phyloP scores from a whole-genome alignment of 2,888 invertebrate genomes.

The Drosophila subsilvestris region DNA sequence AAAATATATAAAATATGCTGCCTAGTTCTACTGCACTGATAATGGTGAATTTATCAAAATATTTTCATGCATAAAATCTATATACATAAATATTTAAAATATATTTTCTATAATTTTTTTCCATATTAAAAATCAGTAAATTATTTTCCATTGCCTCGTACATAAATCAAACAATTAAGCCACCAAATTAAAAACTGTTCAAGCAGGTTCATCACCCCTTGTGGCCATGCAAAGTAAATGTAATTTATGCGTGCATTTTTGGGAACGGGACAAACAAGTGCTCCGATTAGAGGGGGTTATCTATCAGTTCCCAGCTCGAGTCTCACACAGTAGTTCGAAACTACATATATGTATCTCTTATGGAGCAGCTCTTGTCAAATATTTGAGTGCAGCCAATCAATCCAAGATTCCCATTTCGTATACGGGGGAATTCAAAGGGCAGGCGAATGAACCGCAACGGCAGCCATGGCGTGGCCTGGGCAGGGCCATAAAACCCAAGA shows the following conservation, averaged over 20 bases:
- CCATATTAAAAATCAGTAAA: background rate
- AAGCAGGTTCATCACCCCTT: conserved; percentile 35
- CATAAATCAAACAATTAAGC: conserved; percentile 72
- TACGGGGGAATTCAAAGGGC: conserved; percentile 7
- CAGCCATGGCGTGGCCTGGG: too few relatives aligned
- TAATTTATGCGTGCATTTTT: conserved; percentile 53
- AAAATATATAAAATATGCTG: too few relatives aligned
- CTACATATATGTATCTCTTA: background rate
- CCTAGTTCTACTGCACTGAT: too few relatives aligned
- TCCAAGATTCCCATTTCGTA: conserved; percentile 31
- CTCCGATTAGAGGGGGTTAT: conserved; percentile 56
- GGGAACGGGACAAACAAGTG: conserved; percentile 55
- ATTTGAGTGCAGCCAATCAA: conserved; percentile 63
- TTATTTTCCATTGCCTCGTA: conserved; percentile 35
- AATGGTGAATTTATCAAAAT: too few relatives aligned
- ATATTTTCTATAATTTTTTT: background rate
- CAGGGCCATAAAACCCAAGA: conserved; percentile 57
- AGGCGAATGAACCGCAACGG: conserved; percentile 56
- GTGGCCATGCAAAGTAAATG: conserved; percentile 38
- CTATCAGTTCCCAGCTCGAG: conserved; percentile 49
- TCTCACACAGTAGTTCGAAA: conserved; percentile 41
- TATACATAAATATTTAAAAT: too few relatives aligned
- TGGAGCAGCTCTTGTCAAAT: conserved; percentile 58
- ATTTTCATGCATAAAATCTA: too few relatives aligned
- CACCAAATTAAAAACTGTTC: conserved; percentile 55